Evolutionary conservation across 1,140 invertebrate genomes (phyloP).

Genomic region (Scaptomyza graminum): DNA sequence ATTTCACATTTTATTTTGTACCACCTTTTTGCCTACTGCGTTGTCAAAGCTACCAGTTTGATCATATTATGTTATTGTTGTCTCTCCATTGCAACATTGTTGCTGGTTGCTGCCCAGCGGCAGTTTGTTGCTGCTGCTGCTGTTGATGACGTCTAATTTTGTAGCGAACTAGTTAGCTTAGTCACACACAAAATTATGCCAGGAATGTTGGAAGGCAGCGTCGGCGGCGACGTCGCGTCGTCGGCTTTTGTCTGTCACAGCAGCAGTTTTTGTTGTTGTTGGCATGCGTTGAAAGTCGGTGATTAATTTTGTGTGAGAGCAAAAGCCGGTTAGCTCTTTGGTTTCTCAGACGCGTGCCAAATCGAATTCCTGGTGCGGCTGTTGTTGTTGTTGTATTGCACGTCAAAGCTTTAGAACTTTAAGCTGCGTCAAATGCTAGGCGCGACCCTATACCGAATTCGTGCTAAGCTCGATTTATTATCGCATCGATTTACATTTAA

Average conservation of each 20-base stretch:
- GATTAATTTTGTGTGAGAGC: conserved; percentile 56
- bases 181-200: conserved; percentile 79
- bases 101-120: neutral
- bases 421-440: conserved; percentile 42
- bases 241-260: conserved; percentile 39
- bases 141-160: conserved; percentile 75
- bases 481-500: conserved; percentile 35
- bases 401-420: conserved; percentile 6
- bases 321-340: conserved; percentile 68
- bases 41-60: conserved; percentile 35
- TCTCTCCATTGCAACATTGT: conserved; percentile 27
- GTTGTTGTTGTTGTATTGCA: conserved; percentile 13
- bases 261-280: conserved; percentile 20
- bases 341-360: conserved; percentile 66
- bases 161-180: conserved; percentile 76
- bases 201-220: conserved; percentile 71
- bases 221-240: conserved; percentile 32
- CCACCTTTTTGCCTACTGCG: conserved; percentile 6
- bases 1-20: conserved; percentile 44
- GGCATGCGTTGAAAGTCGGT: conserved; percentile 59
- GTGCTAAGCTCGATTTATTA: conserved; percentile 32
- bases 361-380: conserved; percentile 13
- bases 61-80: conserved; percentile 29
- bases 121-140: conserved; percentile 12
- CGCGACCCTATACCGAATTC: conserved; percentile 50